Conservation (phyloP, 2,797 vertebrate genomes). For the Sparidentex hasta region DNA sequence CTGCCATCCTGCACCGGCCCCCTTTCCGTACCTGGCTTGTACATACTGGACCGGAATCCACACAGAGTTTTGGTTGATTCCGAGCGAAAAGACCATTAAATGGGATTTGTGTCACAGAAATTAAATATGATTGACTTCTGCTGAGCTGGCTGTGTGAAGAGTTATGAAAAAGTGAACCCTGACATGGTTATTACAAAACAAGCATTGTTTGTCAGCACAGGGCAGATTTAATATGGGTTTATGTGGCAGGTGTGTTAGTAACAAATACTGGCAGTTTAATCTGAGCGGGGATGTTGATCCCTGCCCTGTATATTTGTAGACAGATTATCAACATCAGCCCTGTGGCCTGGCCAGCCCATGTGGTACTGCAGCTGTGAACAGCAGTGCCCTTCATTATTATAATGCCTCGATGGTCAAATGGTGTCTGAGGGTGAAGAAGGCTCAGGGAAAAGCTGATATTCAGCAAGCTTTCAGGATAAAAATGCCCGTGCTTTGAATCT, state of each 20-base stretch:
- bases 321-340: slow-evolving; percentile 74
- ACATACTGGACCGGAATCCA: not conserved
- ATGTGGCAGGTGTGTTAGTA: slow-evolving; percentile 53
- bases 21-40: not conserved
- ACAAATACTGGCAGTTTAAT: slow-evolving; percentile 71
- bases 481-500: slow-evolving; percentile 21
- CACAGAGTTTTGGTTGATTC: not conserved
- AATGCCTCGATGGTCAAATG: slow-evolving; percentile 66
- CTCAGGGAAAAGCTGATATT: slow-evolving; percentile 36
- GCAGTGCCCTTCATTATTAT: slow-evolving; percentile 67
- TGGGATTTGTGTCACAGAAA: not conserved
- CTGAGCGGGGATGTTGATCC: slow-evolving; percentile 59
- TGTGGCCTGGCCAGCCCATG: slow-evolving; percentile 44
- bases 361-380: slow-evolving; percentile 69
- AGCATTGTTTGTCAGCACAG: not conserved
- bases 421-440: slow-evolving; percentile 60
- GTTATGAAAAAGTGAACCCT: not conserved
- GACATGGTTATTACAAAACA: too few relatives aligned
- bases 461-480: slow-evolving; percentile 43
- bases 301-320: slow-evolving; percentile 57
- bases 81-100: not conserved
- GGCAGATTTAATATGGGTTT: slow-evolving; percentile 43
- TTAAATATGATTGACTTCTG: not conserved
- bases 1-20: too few relatives aligned
- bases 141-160: not conserved